Evolutionary conservation across 2,797 vertebrate genomes (phyloP).

Genomic region (Urocyon cinereoargenteus): DNA sequence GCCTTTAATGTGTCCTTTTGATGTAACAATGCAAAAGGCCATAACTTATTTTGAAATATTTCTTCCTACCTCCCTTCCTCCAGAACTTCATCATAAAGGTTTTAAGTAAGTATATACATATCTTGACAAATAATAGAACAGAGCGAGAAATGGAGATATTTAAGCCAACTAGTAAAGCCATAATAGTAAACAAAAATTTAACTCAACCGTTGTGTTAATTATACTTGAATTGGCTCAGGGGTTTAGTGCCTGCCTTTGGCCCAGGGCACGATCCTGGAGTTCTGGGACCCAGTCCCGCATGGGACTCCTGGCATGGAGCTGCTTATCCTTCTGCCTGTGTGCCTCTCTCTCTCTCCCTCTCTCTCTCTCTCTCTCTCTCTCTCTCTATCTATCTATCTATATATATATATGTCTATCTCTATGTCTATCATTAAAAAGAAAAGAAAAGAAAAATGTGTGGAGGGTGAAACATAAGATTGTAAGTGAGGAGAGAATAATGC

Average conservation of each 20-base stretch:
- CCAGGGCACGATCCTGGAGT: too few species aligned
- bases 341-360: too few species aligned
- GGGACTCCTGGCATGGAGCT: too few species aligned
- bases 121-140: constrained; percentile 56
- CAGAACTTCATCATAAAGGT: constrained; percentile 95
- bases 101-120: constrained; percentile 92
- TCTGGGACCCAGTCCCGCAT: too few species aligned
- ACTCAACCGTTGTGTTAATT: background rate
- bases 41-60: constrained; percentile 98
- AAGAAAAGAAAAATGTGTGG: background rate
- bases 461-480: constrained; percentile 1
- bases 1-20: constrained; percentile 98
- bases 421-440: too few species aligned
- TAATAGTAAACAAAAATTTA: background rate
- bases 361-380: too few species aligned
- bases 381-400: too few species aligned
- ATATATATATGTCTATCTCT: too few species aligned
- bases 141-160: background rate
- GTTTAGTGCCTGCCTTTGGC: too few species aligned
- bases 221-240: background rate
- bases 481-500: constrained; percentile 33
- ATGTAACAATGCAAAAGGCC: constrained; percentile 98
- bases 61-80: constrained; percentile 96
- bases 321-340: too few species aligned
- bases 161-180: background rate